Base-by-base conservation (phyloP, 2,113 vertebrate species). In the Actenoides lindsayi region DNA sequence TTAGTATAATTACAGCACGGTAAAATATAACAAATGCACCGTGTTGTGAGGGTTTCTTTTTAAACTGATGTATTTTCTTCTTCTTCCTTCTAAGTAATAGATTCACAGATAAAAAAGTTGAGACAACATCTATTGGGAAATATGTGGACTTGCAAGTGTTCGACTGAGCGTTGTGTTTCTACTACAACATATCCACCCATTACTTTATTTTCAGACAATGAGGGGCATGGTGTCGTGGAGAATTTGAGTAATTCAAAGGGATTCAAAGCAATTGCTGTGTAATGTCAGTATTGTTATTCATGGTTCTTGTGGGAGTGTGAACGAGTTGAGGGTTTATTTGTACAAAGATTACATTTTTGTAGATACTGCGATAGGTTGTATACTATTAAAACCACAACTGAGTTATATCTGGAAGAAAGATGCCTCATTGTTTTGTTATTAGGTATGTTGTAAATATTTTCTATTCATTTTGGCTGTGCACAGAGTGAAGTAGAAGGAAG, bases 381-480 rank as follows among this genome's bases (percentile, higher is more conserved):
- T 30, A 18, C 70, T 74, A 41, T 85, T 91, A 92, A 92, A 98
- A 95, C 89, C 65, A 89, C 85, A 91, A 90, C 59, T 88, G 71
- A 96, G n/a, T 87, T 87, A 48, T 54, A 73, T 88, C 57, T 93
- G 68, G 90, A 96, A 97, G 93, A 70, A 96, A 86, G 90, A 90
- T 93, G 83, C 91, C 82, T 87, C 81, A 62, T 44, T 94, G 31
- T 60, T 95, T 94, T 87, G 90, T 91, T 97, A 51, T 95, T 91
- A 77, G 69, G 46, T 74, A 70, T 91, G 57, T 73, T 30, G 12
- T 73, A 96, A 97, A 15, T 89, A 67, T 78, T 96, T 97, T 91
- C 65, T 84, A 4, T 65, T 93, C 4, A 2, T 96, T 96, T 81
- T 60, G 4, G 69, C 86, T 96, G 60, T 76, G 28, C 24, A 13